Evolutionary conservation across 2,888 invertebrate species (phyloP).

Genomic region (Apoda limacodes): DNA sequence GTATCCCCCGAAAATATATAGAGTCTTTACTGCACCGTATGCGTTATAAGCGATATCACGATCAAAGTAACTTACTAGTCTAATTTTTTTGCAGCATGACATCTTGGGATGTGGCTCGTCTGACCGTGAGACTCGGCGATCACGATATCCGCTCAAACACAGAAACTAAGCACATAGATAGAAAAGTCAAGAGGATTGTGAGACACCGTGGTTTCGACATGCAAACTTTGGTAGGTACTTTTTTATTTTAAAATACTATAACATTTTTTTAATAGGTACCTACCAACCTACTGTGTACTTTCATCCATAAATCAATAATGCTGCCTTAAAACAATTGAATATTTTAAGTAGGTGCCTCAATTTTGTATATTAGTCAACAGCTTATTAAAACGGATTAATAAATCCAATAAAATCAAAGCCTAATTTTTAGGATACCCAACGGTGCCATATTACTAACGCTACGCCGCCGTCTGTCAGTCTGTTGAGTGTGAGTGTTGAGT

Average conservation of each 20-base stretch:
- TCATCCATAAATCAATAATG: no score
- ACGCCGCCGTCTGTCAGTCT: no score
- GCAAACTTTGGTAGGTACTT: constrained; percentile 75
- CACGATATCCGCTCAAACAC: constrained; percentile 82
- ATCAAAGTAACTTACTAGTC: no score
- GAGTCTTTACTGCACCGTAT: no score
- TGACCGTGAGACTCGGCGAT: constrained; percentile 86
- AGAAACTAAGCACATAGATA: constrained; percentile 82
- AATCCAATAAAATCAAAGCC: no score
- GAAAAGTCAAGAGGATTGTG: constrained; percentile 85
- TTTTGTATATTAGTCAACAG: background rate
- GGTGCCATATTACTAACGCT: no score
- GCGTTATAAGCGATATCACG: no score
- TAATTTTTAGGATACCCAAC: no score
- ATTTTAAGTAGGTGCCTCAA: background rate
- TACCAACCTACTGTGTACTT: background rate
- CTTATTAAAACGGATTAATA: no score
- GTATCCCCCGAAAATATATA: no score
- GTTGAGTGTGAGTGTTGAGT: no score
- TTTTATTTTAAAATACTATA: constrained; percentile 14
- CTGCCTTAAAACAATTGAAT: background rate
- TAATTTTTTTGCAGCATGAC: constrained; percentile 77
- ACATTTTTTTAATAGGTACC: constrained; percentile 1
- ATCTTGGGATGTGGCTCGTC: constrained; percentile 86
- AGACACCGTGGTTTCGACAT: constrained; percentile 87